Evolutionary conservation across 2,797 vertebrate species (phyloP).

Genomic region (Naso thynnoides): DNA sequence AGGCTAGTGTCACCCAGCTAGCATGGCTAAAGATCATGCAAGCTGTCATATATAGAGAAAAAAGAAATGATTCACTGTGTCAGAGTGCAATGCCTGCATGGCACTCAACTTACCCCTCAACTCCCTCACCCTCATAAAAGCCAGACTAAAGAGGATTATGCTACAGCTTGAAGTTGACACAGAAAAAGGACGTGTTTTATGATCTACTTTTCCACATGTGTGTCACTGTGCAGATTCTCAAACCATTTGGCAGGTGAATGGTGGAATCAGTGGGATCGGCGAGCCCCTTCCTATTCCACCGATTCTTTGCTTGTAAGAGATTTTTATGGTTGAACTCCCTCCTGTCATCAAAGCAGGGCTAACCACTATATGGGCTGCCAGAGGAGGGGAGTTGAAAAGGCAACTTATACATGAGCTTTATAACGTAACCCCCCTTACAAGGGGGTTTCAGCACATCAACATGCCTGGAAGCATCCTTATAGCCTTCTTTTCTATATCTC

Average conservation of each 20-base stretch:
- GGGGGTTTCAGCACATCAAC: conserved; percentile 56
- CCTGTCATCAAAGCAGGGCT: conserved; percentile 70
- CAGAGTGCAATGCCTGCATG: conserved; percentile 40
- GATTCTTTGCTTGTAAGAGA: conserved; percentile 52
- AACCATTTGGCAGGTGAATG: conserved; percentile 68
- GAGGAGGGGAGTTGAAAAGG: conserved; percentile 56
- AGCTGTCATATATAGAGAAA: conserved; percentile 10
- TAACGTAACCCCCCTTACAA: conserved; percentile 43
- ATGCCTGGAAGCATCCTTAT: conserved; percentile 33
- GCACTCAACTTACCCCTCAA: conserved; percentile 36
- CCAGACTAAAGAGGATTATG: conserved; percentile 60
- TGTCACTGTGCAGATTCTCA: conserved; percentile 53
- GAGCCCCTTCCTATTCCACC: conserved; percentile 55
- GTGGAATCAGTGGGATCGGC: conserved; percentile 47
- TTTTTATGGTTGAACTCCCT: conserved; percentile 70
- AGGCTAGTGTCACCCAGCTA: not conserved
- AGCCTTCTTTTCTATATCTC: conserved; percentile 24
- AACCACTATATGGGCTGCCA: conserved; percentile 59
- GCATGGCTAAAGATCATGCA: conserved; percentile 12
- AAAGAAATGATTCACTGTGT: conserved; percentile 18
- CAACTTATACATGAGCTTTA: conserved; percentile 61
- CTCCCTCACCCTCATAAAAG: conserved; percentile 59
- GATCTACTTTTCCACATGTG: conserved; percentile 54
- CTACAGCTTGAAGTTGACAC: conserved; percentile 57
- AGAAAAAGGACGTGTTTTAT: conserved; percentile 61